Percentiles rank a stretch among this genome's conserved stretches.
These are phyloP conservation scores for Mylabris sibirica DNA, from an alignment of 2,888 invertebrate species.

Conservation along the genomic window DNA sequence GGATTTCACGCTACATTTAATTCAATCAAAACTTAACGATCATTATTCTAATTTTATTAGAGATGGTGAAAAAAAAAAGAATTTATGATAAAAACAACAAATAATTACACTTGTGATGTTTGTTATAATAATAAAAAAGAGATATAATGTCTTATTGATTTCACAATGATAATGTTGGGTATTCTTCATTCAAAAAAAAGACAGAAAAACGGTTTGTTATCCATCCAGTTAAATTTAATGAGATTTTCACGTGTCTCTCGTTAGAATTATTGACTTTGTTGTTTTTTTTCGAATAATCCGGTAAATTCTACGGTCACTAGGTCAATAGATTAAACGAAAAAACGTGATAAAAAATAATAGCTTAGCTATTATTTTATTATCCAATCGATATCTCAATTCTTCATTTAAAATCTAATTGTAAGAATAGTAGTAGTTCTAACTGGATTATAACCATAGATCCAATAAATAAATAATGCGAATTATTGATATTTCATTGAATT, in stretches of 20 bases:
- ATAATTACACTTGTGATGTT: neutral
- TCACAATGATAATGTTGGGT: neutral
- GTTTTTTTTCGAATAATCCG: neutral
- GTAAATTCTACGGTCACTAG: neutral
- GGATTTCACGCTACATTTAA: conserved; percentile 26
- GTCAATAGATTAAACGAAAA: neutral
- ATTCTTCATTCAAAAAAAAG: neutral
- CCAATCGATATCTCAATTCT: no score
- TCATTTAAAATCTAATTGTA: no score
- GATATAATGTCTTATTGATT: conserved; percentile 24
- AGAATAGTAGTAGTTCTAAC: no score
- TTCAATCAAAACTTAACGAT: conserved; percentile 21
- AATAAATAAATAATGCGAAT: neutral
- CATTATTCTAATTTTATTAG: conserved; percentile 5
- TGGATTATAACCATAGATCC: neutral
- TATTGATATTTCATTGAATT: neutral
- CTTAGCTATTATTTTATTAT: no score
- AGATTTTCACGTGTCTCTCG: conserved; percentile 24
- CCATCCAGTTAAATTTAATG: conserved; percentile 21
- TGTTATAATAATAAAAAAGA: conserved; percentile 14
- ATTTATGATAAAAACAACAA: conserved; percentile 2
- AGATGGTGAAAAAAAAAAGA: conserved; percentile 16
- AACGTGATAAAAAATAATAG: no score
- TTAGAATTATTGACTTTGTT: neutral
- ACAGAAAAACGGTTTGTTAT: no score